phyloP scores from a whole-genome alignment of 2,888 invertebrate species.

The Heliconius ethilla region DNA sequence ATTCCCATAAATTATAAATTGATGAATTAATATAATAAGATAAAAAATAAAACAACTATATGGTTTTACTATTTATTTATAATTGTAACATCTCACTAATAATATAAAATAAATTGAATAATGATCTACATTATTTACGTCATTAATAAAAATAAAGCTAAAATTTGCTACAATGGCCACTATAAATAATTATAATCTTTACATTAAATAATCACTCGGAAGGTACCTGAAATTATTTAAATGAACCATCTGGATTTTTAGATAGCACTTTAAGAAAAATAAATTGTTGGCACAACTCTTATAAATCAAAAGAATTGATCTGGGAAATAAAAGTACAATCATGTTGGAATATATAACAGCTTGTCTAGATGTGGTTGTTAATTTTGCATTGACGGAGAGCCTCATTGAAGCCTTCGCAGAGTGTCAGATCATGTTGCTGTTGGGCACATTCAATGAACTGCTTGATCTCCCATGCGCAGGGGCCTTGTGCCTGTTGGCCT shows the following conservation, averaged over 20 bases:
- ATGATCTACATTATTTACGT: conserved; percentile 34
- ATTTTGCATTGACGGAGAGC: conserved; percentile 97
- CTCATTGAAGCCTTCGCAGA: conserved; percentile 99
- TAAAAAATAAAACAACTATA: conserved; percentile 49
- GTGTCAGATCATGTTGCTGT: conserved; percentile 91
- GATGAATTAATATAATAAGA: not conserved
- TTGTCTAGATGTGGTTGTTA: conserved; percentile 85
- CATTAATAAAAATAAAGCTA: conserved; percentile 38
- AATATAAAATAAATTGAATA: conserved; percentile 58
- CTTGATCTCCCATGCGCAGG: conserved; percentile 96
- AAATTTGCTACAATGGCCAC: conserved; percentile 40
- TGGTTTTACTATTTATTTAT: conserved; percentile 55
- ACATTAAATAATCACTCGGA: conserved; percentile 61
- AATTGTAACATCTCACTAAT: conserved; percentile 56
- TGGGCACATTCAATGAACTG: conserved; percentile 98
- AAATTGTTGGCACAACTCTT: conserved; percentile 49
- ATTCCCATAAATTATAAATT: not conserved
- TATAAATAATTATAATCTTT: conserved; percentile 42
- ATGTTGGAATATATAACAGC: conserved; percentile 43
- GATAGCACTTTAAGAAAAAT: conserved; percentile 50
- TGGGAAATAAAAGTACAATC: conserved; percentile 49
- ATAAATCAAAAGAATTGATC: conserved; percentile 50
- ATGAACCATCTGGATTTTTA: conserved; percentile 53
- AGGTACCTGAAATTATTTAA: conserved; percentile 55
- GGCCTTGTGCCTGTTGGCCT: conserved; percentile 84